phyloP scores from a whole-genome alignment of 2,888 invertebrate species.

The Ophioninae sp. region DNA sequence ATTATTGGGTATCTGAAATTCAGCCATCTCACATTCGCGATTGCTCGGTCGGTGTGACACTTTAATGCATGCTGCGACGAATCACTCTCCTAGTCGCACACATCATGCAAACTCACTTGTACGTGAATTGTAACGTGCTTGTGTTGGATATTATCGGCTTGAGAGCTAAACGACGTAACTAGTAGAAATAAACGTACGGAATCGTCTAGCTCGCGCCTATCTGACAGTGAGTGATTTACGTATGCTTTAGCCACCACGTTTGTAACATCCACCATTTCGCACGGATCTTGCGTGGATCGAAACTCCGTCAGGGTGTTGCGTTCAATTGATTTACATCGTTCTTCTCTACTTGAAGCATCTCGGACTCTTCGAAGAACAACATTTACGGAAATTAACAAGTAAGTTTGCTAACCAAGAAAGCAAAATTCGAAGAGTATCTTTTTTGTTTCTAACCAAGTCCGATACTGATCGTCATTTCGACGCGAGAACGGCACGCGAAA shows the following conservation, averaged over 20 bases:
- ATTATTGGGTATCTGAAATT: too few species aligned
- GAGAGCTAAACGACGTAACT: neutral
- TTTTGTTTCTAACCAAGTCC: neutral
- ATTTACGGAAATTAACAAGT: neutral
- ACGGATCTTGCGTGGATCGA: slow-evolving; percentile 17
- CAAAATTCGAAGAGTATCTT: neutral
- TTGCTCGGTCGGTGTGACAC: too few species aligned
- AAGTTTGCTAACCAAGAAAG: neutral
- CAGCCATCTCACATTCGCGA: too few species aligned
- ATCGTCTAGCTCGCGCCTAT: neutral
- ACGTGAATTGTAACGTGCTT: neutral
- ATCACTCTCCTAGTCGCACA: neutral
- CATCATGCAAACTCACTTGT: neutral
- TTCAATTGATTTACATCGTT: slow-evolving; percentile 6
- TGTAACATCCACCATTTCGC: slow-evolving; percentile 50
- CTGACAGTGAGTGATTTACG: neutral
- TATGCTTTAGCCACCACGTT: slow-evolving; percentile 23
- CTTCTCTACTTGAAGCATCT: neutral
- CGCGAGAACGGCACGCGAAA: slow-evolving; percentile 43
- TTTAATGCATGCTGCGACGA: too few species aligned
- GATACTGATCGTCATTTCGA: neutral
- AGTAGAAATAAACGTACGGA: too few species aligned
- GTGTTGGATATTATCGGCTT: neutral
- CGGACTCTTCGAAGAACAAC: neutral
- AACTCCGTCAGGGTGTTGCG: neutral